A percentile compares a stretch with the other conserved stretches of the same genome.
Conservation (phyloP, 1,140 invertebrate genomes). For the Solen grandis region DNA sequence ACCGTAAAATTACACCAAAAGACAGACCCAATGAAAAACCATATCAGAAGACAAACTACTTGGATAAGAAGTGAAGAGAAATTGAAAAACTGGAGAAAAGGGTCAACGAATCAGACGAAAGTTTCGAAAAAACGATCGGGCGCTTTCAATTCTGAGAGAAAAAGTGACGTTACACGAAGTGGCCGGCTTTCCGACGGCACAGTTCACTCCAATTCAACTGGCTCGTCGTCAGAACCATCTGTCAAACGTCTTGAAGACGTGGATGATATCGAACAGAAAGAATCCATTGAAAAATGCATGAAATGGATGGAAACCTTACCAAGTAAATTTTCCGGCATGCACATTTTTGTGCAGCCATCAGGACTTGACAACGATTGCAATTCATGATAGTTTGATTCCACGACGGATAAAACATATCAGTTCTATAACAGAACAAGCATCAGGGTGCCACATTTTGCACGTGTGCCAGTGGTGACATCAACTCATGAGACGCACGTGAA, state of each 20-base stretch:
- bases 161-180: conserved; percentile 64
- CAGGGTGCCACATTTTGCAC: too few species aligned
- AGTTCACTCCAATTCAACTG: conserved; percentile 50
- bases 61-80: conserved; percentile 64
- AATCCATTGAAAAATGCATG: conserved; percentile 63
- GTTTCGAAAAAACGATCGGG: conserved; percentile 34
- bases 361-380: neutral
- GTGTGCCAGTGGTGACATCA: too few species aligned
- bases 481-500: too few species aligned
- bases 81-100: conserved; percentile 64
- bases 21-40: neutral
- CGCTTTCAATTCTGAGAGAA: conserved; percentile 57
- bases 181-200: conserved; percentile 61
- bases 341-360: conserved; percentile 55
- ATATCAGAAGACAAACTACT: conserved; percentile 56
- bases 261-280: conserved; percentile 58
- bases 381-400: too few species aligned
- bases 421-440: too few species aligned
- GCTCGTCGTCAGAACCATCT: conserved; percentile 44
- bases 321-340: conserved; percentile 66
- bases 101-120: conserved; percentile 35
- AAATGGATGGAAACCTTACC: conserved; percentile 69
- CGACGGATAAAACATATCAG: too few species aligned
- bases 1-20: conserved; percentile 27
- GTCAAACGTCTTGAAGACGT: conserved; percentile 38